Evolutionary conservation across 2,888 invertebrate species (phyloP).

Genomic region (Pheosia tremula): DNA sequence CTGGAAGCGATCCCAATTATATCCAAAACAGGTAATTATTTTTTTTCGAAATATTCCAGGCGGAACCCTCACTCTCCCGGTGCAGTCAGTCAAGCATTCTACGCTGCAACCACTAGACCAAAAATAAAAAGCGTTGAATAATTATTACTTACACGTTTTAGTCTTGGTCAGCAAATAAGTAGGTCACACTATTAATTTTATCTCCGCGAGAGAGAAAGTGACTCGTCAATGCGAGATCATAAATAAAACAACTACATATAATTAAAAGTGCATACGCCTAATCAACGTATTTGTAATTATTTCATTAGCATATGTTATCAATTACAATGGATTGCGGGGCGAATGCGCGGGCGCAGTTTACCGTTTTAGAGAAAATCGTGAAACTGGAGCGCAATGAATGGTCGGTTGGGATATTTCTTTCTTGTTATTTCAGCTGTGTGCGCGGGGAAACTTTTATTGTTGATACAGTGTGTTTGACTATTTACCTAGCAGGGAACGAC

Average conservation of each 20-base stretch:
- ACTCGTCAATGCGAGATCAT: constrained; percentile 9
- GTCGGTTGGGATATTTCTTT: constrained; percentile 8
- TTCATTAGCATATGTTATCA: constrained; percentile 19
- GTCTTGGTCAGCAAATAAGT: background rate
- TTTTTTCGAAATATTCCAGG: no score
- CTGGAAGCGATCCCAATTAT: no score
- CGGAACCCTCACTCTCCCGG: no score
- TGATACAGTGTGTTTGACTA: background rate
- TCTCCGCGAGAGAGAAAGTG: constrained; percentile 26
- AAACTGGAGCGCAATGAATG: constrained; percentile 33
- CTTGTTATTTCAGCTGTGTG: constrained; percentile 23
- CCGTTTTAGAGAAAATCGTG: constrained; percentile 37
- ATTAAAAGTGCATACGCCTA: constrained; percentile 3
- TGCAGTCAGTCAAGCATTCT: no score
- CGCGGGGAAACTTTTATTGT: background rate
- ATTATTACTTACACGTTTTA: background rate
- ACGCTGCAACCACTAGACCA: no score
- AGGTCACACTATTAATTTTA: constrained; percentile 8
- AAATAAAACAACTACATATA: background rate
- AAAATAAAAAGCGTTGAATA: no score
- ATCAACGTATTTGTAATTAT: background rate
- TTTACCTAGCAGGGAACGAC: background rate
- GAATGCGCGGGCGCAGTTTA: constrained; percentile 3
- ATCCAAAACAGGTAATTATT: no score
- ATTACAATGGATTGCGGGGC: constrained; percentile 10